Base-by-base conservation (phyloP, 2,113 vertebrate species). In the Hypocryptadius cinnamomeus region DNA sequence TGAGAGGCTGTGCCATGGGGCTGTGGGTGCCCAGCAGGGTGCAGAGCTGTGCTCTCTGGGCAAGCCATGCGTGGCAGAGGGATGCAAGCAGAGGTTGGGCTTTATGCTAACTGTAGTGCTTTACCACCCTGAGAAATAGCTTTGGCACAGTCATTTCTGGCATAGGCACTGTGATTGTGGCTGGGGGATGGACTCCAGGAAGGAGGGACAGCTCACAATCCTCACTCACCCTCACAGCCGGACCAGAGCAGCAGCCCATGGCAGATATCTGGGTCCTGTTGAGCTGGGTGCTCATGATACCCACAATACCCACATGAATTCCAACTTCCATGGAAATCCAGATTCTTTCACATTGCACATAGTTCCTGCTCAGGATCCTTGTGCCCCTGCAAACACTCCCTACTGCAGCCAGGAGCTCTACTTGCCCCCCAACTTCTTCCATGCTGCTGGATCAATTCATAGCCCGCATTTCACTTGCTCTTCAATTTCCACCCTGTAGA, bases 31-130 rank as follows among this genome's bases (percentile, higher is more conserved):
- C 54, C 11, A 60, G 35, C 27, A 7, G 45, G 1, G 33, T 17
- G 33, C 11, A 2, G 28, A 54, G 30, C 60, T 30, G 16, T 21
- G 15, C 59, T 57, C 10, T 1, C 47, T 18, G 70, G 27, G 37
- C 30, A 15, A 48, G 59, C 5, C 2, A 35, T 0, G 0, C 5
- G 1, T 7, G 48, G 69, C 61, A 51, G 42, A 33, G 7, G 23
- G 20, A 22, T 53, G 39, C 23, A 28, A 53, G 74, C 48, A 63
- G 64, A 72, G n/a, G 8, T 3, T 44, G 44, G 23, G 27, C 35
- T 70, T 74, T 42, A 8, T 1, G 2, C 9, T 20, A 19, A 31
- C 1, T 57, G 37, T 13, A 64, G 12, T 40, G 25, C 6, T 5
- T 54, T 72, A 15, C 23, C 17, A 31, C 19, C 10, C 47, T 63